Base-by-base conservation (phyloP, 2,888 invertebrate species). In the Chrysomela aeneicollis region DNA sequence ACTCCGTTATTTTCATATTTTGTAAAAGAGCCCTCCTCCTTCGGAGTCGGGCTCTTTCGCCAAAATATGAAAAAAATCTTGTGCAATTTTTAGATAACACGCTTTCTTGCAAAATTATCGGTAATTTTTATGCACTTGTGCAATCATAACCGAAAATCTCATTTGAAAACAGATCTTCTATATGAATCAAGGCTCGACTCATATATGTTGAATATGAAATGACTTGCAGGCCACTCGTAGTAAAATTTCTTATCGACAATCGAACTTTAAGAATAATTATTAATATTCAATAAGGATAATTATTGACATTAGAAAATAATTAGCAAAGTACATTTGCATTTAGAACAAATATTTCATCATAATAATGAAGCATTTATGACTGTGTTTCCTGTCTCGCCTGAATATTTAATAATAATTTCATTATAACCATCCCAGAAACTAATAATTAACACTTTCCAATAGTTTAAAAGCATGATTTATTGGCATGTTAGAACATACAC, bases 401-500 rank as follows among this genome's bases (percentile, higher is more conserved):
- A 54, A 62, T 62, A 65, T 60, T 54, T 66, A 62, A 66, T 66
- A 57, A 60, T 58, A 66, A 65, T 51, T 58, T 58, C 62, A 67
- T 63, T 57, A 64, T 63, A 60, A 67, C 55, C 60, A 67, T 61
- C 59, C 53, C 61, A 61, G 67, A 64, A 65, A 63, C 67, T 59
- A 54, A 67, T 69, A 64, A 69, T 69, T 67, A 69, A 63, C 69
- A 61, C 67, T 67, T 69, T 67, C 67, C 69, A 67, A 69, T 69
- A 67, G 64, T 69, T 69, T 61, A 61, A 50, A 49, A 49, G 50
- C 58, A 51, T 69, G 69, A 69, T 69, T 69, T 69, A 69, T 69
- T 15, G 66, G 21, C 60, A n/a, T 52, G 61, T 63, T 63, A 42
- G 58, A 64, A 66, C 54, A 57, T n/a, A 50, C 66, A 66, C 66